Base-by-base conservation (phyloP, 1,140 invertebrate genomes). In the Pseudomyrmex flavicornis region DNA sequence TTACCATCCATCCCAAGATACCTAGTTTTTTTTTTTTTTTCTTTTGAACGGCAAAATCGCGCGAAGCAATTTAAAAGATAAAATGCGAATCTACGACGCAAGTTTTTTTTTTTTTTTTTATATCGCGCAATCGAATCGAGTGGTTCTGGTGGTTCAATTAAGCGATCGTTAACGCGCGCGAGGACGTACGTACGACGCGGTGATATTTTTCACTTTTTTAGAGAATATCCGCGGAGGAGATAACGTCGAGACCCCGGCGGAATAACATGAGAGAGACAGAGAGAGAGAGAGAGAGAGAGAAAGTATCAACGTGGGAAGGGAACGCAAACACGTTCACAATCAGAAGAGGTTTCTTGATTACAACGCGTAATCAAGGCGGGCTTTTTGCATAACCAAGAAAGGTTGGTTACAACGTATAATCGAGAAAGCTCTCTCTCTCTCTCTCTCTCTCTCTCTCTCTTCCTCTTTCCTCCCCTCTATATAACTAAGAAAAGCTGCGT, bases 371-470 rank as follows among this genome's bases (percentile, higher is more conserved):
- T 80, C 76, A 80, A 72, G 76, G 76, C 76, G 76, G 54, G 76
- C 76, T 80, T 80, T 80, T 80, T 80, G 76, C 76, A 80, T 80
- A 80, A 80, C 66, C 76, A 70, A 72, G 76, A 80, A 80, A 80
- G 76, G 76, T 80, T 80, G 76, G 76, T 80, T 80, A 80, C 76
- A 80, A 72, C 65, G 76, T 80, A 80, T 72, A 80, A 80, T 80
- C 66, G 76, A 80, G 76, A 80, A 80, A 80, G 76, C 66, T 70
- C 76, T 79, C 20, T 22, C 44, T 9, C 20, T 5, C 20, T 3
- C 52, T 7, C 44, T 2, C 35, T 50, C 26, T 46, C 61, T 56
- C 74, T 13, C 46, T 13, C 20, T 76, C 73, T 54, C 17, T 17
- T 17, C 17, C 17, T 17, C 17, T 17, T 17, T n/a, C 46, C 10